phyloP scores from a whole-genome alignment of 2,113 vertebrate genomes.

The Lutjanus erythropterus region DNA sequence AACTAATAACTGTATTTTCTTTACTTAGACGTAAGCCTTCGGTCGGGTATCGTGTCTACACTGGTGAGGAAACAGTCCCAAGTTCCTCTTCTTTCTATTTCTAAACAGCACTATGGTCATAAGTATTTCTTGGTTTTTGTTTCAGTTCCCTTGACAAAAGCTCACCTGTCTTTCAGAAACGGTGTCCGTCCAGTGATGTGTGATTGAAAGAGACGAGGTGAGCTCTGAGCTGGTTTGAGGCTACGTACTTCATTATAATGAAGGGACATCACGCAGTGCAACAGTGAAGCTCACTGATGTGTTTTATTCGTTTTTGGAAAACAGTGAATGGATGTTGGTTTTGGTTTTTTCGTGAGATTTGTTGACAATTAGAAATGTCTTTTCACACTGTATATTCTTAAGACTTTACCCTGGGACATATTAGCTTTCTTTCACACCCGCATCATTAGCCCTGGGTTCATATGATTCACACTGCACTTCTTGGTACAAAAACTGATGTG shows the following conservation, averaged over 20 bases:
- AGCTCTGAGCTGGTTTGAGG: conserved; percentile 1
- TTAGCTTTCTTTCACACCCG: too few relatives aligned
- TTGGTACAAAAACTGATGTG: too few relatives aligned
- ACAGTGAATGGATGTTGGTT: background rate
- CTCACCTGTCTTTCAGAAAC: conserved; percentile 37
- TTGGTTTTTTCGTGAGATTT: background rate
- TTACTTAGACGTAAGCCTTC: background rate
- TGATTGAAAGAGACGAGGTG: conserved; percentile 27
- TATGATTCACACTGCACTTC: too few relatives aligned
- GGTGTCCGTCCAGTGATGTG: background rate
- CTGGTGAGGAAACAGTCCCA: background rate
- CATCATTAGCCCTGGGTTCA: too few relatives aligned
- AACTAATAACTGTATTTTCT: background rate
- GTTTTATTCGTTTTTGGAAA: background rate
- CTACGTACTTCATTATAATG: background rate
- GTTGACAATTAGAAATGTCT: background rate
- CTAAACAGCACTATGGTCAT: background rate
- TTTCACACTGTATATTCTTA: too few relatives aligned
- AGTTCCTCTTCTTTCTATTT: background rate
- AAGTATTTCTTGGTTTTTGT: background rate
- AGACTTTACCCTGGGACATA: too few relatives aligned
- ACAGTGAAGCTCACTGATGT: background rate
- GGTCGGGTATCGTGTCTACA: background rate
- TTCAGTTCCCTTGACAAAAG: conserved; percentile 3
- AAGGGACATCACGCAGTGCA: background rate